Evolutionary conservation across 2,888 invertebrate species (phyloP).

Genomic region (Chymomyza procnemis): DNA sequence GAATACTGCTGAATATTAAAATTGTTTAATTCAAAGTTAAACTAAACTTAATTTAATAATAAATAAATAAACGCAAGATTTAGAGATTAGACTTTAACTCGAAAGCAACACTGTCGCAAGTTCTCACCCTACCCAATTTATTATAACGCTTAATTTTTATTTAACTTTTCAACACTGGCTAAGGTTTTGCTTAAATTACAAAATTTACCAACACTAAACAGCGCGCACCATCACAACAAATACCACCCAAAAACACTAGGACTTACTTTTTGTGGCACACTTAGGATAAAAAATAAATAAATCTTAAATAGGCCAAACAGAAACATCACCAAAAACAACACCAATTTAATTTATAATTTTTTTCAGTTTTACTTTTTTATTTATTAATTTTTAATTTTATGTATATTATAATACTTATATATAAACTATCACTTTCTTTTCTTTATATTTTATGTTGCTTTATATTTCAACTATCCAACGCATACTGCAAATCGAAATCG

Average conservation of each 20-base stretch:
- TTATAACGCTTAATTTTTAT: background rate
- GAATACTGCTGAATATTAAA: no score
- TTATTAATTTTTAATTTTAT: constrained; percentile 17
- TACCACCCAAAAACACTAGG: constrained; percentile 46
- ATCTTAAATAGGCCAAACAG: constrained; percentile 23
- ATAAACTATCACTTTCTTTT: constrained; percentile 67
- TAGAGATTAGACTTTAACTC: background rate
- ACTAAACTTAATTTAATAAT: no score
- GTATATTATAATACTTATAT: constrained; percentile 30
- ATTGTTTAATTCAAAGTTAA: no score
- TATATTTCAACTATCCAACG: constrained; percentile 66
- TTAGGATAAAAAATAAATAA: constrained; percentile 24
- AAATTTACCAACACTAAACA: constrained; percentile 18
- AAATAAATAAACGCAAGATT: background rate
- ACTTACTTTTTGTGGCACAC: constrained; percentile 51
- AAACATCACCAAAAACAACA: constrained; percentile 25
- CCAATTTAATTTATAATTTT: constrained; percentile 20
- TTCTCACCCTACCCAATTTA: background rate
- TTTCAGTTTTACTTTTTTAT: constrained; percentile 24
- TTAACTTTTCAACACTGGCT: constrained; percentile 24
- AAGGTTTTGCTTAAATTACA: constrained; percentile 23
- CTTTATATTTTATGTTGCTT: constrained; percentile 72
- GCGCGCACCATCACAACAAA: constrained; percentile 8
- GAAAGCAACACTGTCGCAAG: background rate
- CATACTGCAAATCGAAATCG: constrained; percentile 47